A percentile compares a stretch with the other conserved stretches of the same genome.
These are phyloP conservation scores for Catonia carolina DNA, from an alignment of 2,888 invertebrate genomes.

Conservation along the genomic window DNA sequence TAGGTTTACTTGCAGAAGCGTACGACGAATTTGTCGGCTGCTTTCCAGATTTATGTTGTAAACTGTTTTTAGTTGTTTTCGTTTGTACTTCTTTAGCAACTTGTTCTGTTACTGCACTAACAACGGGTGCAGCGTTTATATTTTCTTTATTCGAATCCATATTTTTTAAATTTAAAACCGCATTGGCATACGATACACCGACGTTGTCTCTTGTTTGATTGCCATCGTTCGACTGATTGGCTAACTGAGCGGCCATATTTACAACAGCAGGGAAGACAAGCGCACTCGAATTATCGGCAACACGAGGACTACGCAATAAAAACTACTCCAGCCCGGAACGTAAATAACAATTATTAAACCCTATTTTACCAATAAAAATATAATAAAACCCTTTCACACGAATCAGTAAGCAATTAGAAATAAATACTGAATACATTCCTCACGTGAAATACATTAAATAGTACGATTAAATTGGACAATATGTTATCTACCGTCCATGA, in stretches of 20 bases:
- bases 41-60: constrained; percentile 22
- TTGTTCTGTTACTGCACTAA: constrained; percentile 20
- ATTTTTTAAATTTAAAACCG: constrained; percentile 55
- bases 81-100: constrained; percentile 19
- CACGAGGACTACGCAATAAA: constrained; percentile 7
- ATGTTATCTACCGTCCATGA: constrained; percentile 1
- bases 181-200: constrained; percentile 64
- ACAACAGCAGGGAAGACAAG: constrained; percentile 32
- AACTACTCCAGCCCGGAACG: neutral
- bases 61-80: constrained; percentile 20
- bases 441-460: neutral
- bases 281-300: constrained; percentile 37
- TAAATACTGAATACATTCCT: neutral
- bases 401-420: too few species aligned
- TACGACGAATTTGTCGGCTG: constrained; percentile 19
- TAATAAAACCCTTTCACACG: too few species aligned
- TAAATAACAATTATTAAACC: neutral
- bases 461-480: neutral
- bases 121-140: constrained; percentile 24
- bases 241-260: constrained; percentile 46
- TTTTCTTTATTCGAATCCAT: constrained; percentile 33
- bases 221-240: constrained; percentile 29
- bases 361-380: neutral
- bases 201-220: constrained; percentile 38
- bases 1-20: constrained; percentile 22